These are phyloP conservation scores for Cephus runcator DNA, from an alignment of 2,888 invertebrate species.

Conservation along the genomic window DNA sequence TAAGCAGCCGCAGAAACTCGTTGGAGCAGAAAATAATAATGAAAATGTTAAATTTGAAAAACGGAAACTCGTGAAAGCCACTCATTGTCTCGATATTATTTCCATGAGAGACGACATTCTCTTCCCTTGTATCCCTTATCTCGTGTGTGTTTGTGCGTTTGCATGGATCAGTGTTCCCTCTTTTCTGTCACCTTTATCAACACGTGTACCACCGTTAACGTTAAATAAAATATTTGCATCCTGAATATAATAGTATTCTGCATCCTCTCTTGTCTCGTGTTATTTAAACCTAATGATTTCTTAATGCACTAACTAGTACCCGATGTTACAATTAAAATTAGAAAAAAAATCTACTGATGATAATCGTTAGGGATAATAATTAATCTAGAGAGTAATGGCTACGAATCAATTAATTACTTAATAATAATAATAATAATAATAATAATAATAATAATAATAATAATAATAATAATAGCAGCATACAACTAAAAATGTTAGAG, in stretches of 20 bases:
- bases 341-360: conserved; percentile 50
- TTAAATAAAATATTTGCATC: conserved; percentile 53
- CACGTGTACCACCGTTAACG: conserved; percentile 23
- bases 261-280: conserved; percentile 19
- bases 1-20: no score
- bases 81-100: no score
- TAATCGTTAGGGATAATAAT: conserved; percentile 37
- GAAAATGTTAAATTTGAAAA: no score
- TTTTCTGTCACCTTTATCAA: neutral
- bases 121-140: neutral
- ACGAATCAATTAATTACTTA: conserved; percentile 9
- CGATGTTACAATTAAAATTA: conserved; percentile 55
- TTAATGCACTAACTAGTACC: conserved; percentile 55
- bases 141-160: neutral
- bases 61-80: no score
- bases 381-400: conserved; percentile 24
- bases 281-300: conserved; percentile 45
- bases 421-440: conserved; percentile 16
- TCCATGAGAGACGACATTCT: no score
- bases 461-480: conserved; percentile 35
- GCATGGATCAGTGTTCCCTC: neutral
- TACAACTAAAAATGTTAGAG: conserved; percentile 49
- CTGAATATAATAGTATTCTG: conserved; percentile 40
- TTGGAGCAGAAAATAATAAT: no score
- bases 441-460: conserved; percentile 34